Percentiles rank a stretch among this genome's conserved stretches.
Evolutionary conservation across 2,888 invertebrate species (phyloP).

Genomic region (Palloptera scutellata): DNA sequence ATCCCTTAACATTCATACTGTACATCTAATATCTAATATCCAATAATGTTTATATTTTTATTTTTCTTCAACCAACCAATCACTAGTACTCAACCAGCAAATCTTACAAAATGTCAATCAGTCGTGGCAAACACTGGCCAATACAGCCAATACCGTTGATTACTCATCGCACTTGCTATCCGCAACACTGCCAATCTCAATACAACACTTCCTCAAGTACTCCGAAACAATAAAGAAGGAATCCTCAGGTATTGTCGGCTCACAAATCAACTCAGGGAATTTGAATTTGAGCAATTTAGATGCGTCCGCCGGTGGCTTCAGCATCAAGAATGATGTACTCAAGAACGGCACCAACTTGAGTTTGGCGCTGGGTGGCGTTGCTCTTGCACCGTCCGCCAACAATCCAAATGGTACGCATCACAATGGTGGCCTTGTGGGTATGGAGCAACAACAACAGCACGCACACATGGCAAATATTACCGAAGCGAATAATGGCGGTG

Average conservation of each 20-base stretch:
- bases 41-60: conserved; percentile 1
- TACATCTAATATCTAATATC: too few relatives aligned
- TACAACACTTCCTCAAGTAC: conserved; percentile 65
- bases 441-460: conserved; percentile 52
- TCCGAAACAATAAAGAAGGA: conserved; percentile 66
- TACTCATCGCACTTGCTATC: conserved; percentile 65
- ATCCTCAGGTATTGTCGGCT: conserved; percentile 59
- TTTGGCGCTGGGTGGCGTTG: conserved; percentile 61
- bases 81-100: conserved; percentile 63
- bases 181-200: conserved; percentile 65
- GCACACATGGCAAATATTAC: conserved; percentile 58
- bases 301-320: conserved; percentile 52
- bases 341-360: conserved; percentile 64
- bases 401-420: conserved; percentile 55
- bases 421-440: conserved; percentile 56
- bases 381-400: conserved; percentile 51
- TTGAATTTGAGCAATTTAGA: conserved; percentile 58
- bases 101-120: conserved; percentile 65
- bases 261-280: conserved; percentile 60
- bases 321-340: conserved; percentile 61
- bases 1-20: too few relatives aligned
- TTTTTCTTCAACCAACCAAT: conserved; percentile 1
- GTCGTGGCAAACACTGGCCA: conserved; percentile 64
- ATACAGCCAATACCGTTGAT: conserved; percentile 64
- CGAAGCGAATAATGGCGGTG: conserved; percentile 50